A percentile compares a stretch with the other conserved stretches of the same genome.
Conservation (phyloP, 2,113 vertebrate genomes). For the Pygoscelis adeliae region DNA sequence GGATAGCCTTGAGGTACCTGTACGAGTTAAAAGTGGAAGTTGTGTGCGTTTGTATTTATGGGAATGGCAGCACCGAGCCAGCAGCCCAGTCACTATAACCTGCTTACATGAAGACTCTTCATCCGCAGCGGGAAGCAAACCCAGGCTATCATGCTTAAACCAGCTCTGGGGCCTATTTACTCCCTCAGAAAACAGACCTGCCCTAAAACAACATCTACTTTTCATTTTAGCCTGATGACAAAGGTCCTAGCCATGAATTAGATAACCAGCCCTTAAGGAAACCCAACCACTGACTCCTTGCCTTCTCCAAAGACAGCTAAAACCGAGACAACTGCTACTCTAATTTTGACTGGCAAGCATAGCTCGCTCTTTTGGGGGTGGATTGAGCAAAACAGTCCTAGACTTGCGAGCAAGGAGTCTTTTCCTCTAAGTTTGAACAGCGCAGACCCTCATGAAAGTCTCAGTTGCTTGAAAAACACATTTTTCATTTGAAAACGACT, state of each 20-base stretch:
- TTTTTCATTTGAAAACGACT: not conserved
- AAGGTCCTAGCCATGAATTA: not conserved
- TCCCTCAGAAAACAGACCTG: not conserved
- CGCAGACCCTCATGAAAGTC: accelerated
- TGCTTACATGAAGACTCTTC: accelerated
- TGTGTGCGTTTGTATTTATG: not conserved
- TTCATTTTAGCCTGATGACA: not conserved
- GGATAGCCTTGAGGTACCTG: not conserved
- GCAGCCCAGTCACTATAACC: not conserved
- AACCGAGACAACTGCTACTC: not conserved
- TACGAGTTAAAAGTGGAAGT: not conserved
- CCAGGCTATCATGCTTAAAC: not conserved
- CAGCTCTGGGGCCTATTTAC: not conserved
- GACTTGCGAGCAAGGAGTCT: not conserved
- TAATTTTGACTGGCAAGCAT: not conserved
- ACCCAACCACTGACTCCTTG: not conserved
- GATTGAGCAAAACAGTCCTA: not conserved
- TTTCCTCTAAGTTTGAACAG: not conserved
- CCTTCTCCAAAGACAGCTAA: not conserved
- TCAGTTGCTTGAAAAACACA: not conserved
- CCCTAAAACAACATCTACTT: not conserved
- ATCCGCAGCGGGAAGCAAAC: not conserved
- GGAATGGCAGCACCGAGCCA: not conserved
- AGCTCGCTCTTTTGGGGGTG: not conserved
- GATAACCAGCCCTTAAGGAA: not conserved